phyloP scores from a whole-genome alignment of 2,113 vertebrate species.

The Halichoerus grypus region DNA sequence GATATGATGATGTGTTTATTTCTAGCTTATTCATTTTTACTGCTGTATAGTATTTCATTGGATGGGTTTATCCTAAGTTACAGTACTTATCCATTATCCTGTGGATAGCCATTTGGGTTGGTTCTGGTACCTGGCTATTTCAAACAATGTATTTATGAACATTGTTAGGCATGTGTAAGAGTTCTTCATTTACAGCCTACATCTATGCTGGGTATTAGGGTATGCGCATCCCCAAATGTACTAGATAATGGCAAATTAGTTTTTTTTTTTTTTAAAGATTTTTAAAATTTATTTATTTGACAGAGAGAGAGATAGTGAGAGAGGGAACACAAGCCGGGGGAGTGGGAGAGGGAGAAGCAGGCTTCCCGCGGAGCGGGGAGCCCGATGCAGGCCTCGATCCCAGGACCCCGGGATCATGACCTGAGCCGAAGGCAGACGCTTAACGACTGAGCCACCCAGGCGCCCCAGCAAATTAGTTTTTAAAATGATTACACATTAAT shows the following conservation, averaged over 20 bases:
- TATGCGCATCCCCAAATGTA: not conserved
- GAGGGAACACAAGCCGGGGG: too few relatives aligned
- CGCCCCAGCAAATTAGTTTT: not conserved
- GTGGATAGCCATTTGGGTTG: not conserved
- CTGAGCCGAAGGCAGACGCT: too few relatives aligned
- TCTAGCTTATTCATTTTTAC: conserved; percentile 19
- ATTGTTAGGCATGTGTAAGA: not conserved
- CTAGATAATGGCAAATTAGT: not conserved
- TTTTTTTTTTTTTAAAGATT: not conserved
- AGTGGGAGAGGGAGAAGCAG: too few relatives aligned
- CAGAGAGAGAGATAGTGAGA: too few relatives aligned
- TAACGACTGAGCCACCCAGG: too few relatives aligned
- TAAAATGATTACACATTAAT: not conserved
- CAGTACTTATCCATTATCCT: too few relatives aligned
- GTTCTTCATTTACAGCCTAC: not conserved
- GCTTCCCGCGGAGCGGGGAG: too few relatives aligned
- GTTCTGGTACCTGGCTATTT: not conserved
- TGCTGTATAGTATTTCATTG: not conserved
- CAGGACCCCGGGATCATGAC: too few relatives aligned
- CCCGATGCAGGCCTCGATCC: too few relatives aligned
- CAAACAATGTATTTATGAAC: not conserved
- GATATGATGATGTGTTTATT: not conserved
- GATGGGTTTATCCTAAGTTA: not conserved
- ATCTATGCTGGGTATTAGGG: not conserved
- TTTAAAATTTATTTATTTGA: too few relatives aligned